Evolutionary conservation across 2,888 invertebrate genomes (phyloP), one percentile per base, ranked within the genome.

Genomic region (Hyposoter dolosus): DNA sequence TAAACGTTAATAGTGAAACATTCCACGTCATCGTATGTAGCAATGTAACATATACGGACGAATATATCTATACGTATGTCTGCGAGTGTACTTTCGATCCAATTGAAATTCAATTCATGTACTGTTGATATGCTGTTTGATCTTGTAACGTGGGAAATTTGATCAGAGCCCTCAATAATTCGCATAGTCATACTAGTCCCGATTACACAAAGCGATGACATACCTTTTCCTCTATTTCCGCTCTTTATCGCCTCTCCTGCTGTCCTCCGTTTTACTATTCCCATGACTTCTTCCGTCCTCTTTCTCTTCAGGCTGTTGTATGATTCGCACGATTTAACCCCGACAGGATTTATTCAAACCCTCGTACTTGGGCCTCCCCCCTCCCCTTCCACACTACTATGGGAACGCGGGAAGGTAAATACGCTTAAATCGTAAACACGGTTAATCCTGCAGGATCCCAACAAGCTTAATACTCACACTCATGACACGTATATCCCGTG

Each of bases 381-480:
- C 50, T 23, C 35, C 12, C 10, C 40, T 15, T 10, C 23, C 60
- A 6, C 28, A 56, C 60, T 23, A 12, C 60, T 60, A 15, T 9
- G 53, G 28, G 78, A 72, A 53, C 43, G 75, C 88, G 71, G 74
- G 83, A 75, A 87, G 88, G 90, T 89, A 90, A 90, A 92, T 91
- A 91, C 90, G 91, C 91, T 91, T 92, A 91, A 90, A 91, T 91
- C 91, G 92, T 91, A 91, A 91, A 91, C 92, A 91, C 90, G 87
- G 89, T 89, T 92, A 92, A 92, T 92, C 90, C 91, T 87, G 80
- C 88, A 88, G 87, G 89, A 90, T 90, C 90, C 90, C 88, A 78
- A 86, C 88, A 85, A 87, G 88, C 82, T 83, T 85, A 85, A 83
- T 84, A 80, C 79, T 82, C 83, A 19, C 23, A 76, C 76, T 40